Evolutionary conservation across 2,113 vertebrate genomes (phyloP).

Genomic region (Peromyscus polionotus): DNA sequence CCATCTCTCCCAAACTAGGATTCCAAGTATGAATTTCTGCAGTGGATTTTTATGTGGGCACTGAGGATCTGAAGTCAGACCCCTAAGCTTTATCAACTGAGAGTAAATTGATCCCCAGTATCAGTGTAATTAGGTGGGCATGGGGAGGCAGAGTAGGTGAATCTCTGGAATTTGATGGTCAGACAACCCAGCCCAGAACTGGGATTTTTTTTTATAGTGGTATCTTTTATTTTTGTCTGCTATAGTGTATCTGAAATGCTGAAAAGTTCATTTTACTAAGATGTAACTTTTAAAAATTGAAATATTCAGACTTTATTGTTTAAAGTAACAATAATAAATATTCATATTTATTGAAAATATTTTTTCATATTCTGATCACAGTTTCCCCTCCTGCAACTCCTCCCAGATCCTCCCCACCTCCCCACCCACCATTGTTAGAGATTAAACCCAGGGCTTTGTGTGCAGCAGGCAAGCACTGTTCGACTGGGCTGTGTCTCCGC

Average conservation of each 20-base stretch:
- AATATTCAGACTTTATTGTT: background rate
- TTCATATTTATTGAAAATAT: background rate
- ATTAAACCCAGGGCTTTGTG: background rate
- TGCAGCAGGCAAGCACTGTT: background rate
- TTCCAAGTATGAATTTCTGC: background rate
- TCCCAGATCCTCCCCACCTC: background rate
- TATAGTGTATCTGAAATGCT: background rate
- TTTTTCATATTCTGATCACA: background rate
- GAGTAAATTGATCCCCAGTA: background rate
- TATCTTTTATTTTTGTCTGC: background rate
- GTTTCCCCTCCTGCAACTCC: background rate
- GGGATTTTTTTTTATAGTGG: background rate
- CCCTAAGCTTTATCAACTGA: background rate
- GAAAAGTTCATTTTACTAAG: background rate
- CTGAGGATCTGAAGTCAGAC: background rate
- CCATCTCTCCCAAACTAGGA: background rate
- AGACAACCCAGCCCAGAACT: background rate
- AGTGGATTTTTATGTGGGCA: background rate
- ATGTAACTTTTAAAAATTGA: background rate
- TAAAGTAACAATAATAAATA: background rate
- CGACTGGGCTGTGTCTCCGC: background rate
- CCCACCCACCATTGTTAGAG: background rate
- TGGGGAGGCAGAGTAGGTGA: background rate
- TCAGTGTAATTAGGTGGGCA: background rate
- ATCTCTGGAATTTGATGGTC: background rate